Evolutionary conservation across 2,888 invertebrate species (phyloP), one percentile per base, ranked within the genome.

Genomic region (Microctonus aethiopoides): DNA sequence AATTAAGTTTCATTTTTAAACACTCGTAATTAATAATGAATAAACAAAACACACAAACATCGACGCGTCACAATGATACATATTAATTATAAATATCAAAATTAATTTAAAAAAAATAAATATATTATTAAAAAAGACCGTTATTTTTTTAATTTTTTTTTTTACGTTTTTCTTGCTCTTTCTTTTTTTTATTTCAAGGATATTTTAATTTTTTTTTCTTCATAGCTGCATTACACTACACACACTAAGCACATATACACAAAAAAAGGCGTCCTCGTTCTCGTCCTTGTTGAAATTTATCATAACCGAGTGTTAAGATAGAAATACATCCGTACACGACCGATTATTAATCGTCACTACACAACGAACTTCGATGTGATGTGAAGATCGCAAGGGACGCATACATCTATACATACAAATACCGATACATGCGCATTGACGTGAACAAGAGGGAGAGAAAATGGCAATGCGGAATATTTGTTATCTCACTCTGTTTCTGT

Each of bases 301-400:
- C n/a, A 22, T 54, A 54, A 54, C 24, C 32, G 32, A 29, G 57
- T 16, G 52, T n/a, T n/a, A n/a, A n/a, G n/a, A n/a, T 22, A 16
- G 39, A 70, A n/a, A 16, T 52, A 70, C 70, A 70, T 70, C 70
- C 62, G 62, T 54, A 61, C 70, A 16, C 61, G 22, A 62, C 66
- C 70, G 70, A 66, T 66, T 70, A 67, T 62, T 70, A 70, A 66
- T 70, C 70, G 70, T 67, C 70, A 70, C 70, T 70, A 66, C 59
- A 22, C 36, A 41, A 39, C 24, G 24, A 41, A 41, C 41, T 46
- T 46, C 46, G 46, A 46, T 46, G 46, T 46, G 46, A 46, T 46
- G 46, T 46, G 46, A 46, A 46, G 46, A 46, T 46, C 46, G 46
- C 46, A 16, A n/a, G 46, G 16, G 46, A 46, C 46, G 16, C 46